These are phyloP conservation scores for Micromussa lordhowensis DNA, from an alignment of 92 coral and sea anemone genomes.

Conservation along the genomic window DNA sequence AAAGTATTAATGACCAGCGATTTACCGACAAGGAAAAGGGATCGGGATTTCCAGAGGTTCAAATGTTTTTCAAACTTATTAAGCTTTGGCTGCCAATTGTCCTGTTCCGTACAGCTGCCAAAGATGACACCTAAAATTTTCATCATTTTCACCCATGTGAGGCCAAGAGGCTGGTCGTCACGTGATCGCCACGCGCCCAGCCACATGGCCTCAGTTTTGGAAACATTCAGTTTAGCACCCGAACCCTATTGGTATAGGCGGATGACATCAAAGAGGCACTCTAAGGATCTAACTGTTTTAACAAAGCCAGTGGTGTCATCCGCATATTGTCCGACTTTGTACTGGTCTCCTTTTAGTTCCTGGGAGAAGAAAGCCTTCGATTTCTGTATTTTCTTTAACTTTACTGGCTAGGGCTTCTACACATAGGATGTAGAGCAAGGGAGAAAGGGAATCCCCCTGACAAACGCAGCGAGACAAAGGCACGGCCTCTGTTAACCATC, in stretches of 20 bases:
- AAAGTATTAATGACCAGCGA: conserved; percentile 4
- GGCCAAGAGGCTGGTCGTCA: conserved; percentile 7
- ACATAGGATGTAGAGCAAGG: background rate
- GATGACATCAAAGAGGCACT: background rate
- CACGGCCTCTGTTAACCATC: background rate
- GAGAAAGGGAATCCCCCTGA: conserved; percentile 30
- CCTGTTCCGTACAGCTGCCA: background rate
- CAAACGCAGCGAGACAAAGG: background rate
- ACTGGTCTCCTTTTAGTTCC: background rate
- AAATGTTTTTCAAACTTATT: conserved; percentile 24
- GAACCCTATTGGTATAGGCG: background rate
- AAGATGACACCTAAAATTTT: background rate
- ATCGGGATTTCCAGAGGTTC: conserved; percentile 20
- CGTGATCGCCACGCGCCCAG: conserved; percentile 29
- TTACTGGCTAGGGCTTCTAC: background rate
- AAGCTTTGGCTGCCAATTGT: conserved; percentile 29
- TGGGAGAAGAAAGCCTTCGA: conserved; percentile 12
- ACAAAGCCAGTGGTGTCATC: conserved; percentile 30
- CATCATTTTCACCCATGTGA: conserved; percentile 37
- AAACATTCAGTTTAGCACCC: conserved; percentile 29
- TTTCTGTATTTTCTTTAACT: background rate
- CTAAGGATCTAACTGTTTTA: background rate
- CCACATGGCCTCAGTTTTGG: conserved; percentile 29
- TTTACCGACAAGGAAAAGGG: conserved; percentile 31
- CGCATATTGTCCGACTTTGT: conserved; percentile 20